Evolutionary conservation across 2,113 vertebrate genomes (phyloP), one percentile per base, ranked within the genome.

Genomic region (Jaculus jaculus): DNA sequence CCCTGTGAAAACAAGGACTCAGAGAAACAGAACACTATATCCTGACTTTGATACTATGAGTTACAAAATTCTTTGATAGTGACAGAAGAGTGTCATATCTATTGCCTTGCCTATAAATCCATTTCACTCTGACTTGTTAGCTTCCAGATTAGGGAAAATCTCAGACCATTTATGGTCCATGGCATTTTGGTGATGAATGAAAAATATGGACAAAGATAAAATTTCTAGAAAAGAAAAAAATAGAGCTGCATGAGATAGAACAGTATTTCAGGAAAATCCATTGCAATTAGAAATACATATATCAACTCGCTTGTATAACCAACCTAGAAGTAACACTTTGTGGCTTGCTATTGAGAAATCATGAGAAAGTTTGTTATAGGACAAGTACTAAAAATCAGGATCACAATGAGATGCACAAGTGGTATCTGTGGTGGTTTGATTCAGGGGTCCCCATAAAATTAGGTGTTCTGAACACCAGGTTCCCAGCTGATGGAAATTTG

Each of bases 211-310:
- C 39, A 80, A 74, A 79, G 24, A 72, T 16, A 61, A 16, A 32
- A 39, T 83, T 85, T 94, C 28, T 79, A 2, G 34, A 93, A 74
- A 37, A 87, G n/a, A 13, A 69, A 71, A 84, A 32, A 80, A 68
- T 42, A 61, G 15, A 20, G 9, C 9, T 21, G 72, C 17, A 21
- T 37, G 23, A 34, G 12, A 18, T 7, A 82, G 75, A 93, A 39
- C 3, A 24, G 1, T 54, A 75, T 86, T 73, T 34, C 4, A 69
- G 26, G 18, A 21, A 93, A 69, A 21, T 32, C 9, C 24, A 24
- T 23, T 75, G 28, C 15, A 87, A 80, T 85, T n/a, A 74, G 4
- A 75, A 54, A 26, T 68, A 69, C 66, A 78, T 5, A 37, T 60
- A 63, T 32, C 18, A 32, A 54, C 18, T 34, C 71, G 72, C 60